These are phyloP conservation scores for Pagrus major DNA, from an alignment of 2,113 vertebrate genomes.

Conservation along the genomic window DNA sequence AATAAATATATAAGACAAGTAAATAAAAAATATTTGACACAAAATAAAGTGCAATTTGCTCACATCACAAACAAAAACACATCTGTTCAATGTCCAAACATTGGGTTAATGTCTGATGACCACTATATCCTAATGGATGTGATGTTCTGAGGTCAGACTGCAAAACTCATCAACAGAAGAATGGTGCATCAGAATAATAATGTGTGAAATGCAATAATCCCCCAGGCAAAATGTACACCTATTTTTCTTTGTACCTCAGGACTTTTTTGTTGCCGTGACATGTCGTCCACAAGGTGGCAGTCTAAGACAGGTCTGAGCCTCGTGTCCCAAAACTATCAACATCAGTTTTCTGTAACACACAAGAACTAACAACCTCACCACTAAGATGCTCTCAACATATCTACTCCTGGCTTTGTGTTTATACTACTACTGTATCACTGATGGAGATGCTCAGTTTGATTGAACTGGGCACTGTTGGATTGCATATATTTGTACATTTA, in stretches of 20 bases:
- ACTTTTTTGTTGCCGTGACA: conserved; percentile 19
- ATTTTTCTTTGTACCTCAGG: not conserved
- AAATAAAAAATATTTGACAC: conserved; percentile 55
- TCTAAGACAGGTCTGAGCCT: conserved; percentile 43
- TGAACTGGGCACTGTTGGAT: conserved; percentile 73
- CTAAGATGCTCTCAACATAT: conserved; percentile 38
- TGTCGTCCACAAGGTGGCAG: conserved; percentile 71
- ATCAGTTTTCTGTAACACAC: conserved; percentile 21
- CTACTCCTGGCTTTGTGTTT: conserved; percentile 35
- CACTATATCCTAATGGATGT: conserved; percentile 17
- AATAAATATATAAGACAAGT: conserved; percentile 34
- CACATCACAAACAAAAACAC: conserved; percentile 56
- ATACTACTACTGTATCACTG: conserved; percentile 44
- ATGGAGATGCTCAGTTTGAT: conserved; percentile 50
- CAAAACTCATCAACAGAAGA: not conserved
- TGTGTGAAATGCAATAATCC: conserved; percentile 14
- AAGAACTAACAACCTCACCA: conserved; percentile 53
- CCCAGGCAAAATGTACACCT: conserved; percentile 8
- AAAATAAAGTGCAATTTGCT: conserved; percentile 83
- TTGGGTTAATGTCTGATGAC: conserved; percentile 7
- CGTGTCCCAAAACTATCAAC: conserved; percentile 13
- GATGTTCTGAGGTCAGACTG: not conserved
- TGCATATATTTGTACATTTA: conserved; percentile 74
- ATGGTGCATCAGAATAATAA: conserved; percentile 8
- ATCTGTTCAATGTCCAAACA: conserved; percentile 44